phyloP scores from a whole-genome alignment of 2,797 vertebrate genomes.

The Peromyscus eremicus region DNA sequence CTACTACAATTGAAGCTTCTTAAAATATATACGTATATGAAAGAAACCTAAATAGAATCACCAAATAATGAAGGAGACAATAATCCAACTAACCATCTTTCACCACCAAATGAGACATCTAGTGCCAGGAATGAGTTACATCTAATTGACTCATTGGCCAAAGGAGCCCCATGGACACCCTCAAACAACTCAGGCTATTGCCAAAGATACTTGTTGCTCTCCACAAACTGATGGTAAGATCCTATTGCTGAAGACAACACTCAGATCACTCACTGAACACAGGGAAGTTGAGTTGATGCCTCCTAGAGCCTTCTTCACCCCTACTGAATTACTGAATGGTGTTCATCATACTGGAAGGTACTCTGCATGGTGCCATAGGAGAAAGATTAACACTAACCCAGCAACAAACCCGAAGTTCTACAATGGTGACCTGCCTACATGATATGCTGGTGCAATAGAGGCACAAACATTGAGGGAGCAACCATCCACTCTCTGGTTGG shows the following conservation, averaged over 20 bases:
- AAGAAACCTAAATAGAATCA: neutral
- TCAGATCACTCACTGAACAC: neutral
- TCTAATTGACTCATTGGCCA: neutral
- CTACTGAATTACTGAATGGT: neutral
- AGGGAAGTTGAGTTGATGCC: neutral
- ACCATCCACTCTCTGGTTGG: neutral
- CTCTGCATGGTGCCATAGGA: too few species aligned
- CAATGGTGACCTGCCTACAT: neutral
- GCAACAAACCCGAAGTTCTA: neutral
- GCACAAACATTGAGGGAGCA: neutral
- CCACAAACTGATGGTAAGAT: neutral
- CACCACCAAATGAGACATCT: neutral
- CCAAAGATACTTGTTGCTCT: neutral
- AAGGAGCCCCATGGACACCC: too few species aligned
- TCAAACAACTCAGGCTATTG: too few species aligned
- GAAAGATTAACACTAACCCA: neutral
- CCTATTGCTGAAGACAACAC: neutral
- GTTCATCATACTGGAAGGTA: neutral
- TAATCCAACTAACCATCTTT: neutral
- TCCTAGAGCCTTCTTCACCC: neutral
- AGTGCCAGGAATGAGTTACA: neutral
- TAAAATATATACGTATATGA: neutral
- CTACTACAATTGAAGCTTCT: neutral
- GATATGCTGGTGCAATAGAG: too few species aligned
- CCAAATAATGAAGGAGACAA: neutral